Evolutionary conservation across 2,797 vertebrate species (phyloP).

Genomic region (Micromesistius poutassou): DNA sequence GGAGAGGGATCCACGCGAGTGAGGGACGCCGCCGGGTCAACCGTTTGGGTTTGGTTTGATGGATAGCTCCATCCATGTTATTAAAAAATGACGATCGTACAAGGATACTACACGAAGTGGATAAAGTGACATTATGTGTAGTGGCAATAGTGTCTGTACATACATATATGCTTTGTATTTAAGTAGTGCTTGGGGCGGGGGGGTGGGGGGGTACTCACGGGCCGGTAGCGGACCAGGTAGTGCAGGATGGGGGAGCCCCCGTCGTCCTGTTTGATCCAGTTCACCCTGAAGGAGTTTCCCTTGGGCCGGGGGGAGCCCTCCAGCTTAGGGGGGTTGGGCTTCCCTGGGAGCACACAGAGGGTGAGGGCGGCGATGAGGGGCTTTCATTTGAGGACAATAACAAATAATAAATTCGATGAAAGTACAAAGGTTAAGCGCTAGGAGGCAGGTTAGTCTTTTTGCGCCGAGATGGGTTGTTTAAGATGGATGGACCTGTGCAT

Average conservation of each 20-base stretch:
- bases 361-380: not conserved
- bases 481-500: conserved; percentile 21
- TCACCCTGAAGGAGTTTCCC: conserved; percentile 89
- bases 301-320: conserved; percentile 83
- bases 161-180: no score
- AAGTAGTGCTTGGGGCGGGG: no score
- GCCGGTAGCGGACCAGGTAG: conserved; percentile 89
- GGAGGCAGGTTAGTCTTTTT: not conserved
- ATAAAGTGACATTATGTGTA: not conserved
- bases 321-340: conserved; percentile 91
- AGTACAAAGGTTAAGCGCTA: not conserved
- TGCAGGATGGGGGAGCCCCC: conserved; percentile 93
- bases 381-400: conserved; percentile 5
- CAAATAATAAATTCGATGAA: not conserved
- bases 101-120: not conserved
- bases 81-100: not conserved
- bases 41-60: not conserved
- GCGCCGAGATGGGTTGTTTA: not conserved
- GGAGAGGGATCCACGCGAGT: no score
- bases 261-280: conserved; percentile 93
- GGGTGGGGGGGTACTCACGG: conserved; percentile 77
- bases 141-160: not conserved
- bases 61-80: not conserved
- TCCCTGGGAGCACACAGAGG: conserved; percentile 78
- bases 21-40: no score